Evolutionary conservation across 2,888 invertebrate genomes (phyloP).

Genomic region (Calliphora vomitoria): DNA sequence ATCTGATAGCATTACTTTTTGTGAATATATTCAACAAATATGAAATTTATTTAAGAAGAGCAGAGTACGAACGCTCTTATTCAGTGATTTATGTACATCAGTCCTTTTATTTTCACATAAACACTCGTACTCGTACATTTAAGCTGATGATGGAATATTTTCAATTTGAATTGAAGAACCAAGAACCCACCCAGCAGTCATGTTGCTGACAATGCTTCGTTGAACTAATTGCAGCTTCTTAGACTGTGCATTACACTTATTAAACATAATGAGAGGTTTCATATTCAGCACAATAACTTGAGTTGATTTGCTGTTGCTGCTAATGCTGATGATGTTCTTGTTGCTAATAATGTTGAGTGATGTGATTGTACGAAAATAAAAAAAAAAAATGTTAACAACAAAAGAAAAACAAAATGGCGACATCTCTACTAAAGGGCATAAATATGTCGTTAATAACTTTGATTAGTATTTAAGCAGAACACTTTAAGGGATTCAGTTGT

Average conservation of each 20-base stretch:
- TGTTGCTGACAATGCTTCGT: conserved; percentile 69
- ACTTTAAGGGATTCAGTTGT: conserved; percentile 25
- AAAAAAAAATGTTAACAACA: not conserved
- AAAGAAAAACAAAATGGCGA: conserved; percentile 63
- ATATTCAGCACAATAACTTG: conserved; percentile 65
- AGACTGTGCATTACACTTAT: conserved; percentile 67
- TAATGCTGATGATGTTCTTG: conserved; percentile 15
- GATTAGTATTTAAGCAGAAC: conserved; percentile 29
- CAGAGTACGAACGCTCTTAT: conserved; percentile 8
- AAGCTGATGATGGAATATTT: conserved; percentile 50
- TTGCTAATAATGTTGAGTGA: conserved; percentile 56
- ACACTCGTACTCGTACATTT: conserved; percentile 12
- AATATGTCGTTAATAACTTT: conserved; percentile 43
- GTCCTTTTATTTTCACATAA: conserved; percentile 26
- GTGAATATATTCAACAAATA: conserved; percentile 32
- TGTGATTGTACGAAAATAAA: conserved; percentile 26
- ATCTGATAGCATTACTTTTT: conserved; percentile 17
- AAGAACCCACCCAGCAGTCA: conserved; percentile 42
- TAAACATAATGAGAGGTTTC: conserved; percentile 63
- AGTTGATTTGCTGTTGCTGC: conserved; percentile 48
- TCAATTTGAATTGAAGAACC: conserved; percentile 52
- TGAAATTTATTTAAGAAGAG: conserved; percentile 28
- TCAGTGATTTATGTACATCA: conserved; percentile 34
- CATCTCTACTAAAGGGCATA: conserved; percentile 23
- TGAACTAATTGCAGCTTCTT: conserved; percentile 72